Base-by-base conservation (phyloP, 2,888 invertebrate species). In the Lacanobia oleracea region DNA sequence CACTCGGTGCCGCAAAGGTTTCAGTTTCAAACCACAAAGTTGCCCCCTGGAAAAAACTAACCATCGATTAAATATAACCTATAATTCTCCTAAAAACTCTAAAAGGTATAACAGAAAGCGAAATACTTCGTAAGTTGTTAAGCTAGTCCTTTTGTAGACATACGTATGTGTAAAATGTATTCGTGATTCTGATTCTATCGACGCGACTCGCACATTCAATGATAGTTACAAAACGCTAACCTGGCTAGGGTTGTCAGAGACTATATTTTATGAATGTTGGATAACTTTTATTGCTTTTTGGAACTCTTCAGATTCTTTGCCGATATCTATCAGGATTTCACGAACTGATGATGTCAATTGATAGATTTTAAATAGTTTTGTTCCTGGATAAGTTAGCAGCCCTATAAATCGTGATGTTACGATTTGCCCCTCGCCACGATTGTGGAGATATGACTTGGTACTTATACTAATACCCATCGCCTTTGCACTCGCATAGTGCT, bases 181-280 rank as follows among this genome's bases (percentile, higher is more conserved):
- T 92, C 93, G 91, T 93, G 93, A 91, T 92, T 88, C 83, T 83
- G 92, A 93, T 93, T 90, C 87, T 91, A 93, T 93, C 93, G 86
- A 88, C 80, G 77, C 86, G 81, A 85, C 88, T 87, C 81, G 85
- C 86, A 88, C 88, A 88, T 90, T 89, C 86, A 89, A 86, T 86
- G 86, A 90, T 88, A 87, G 87, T 88, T 88, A 86, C 88, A 89
- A 90, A 89, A 87, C 75, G 81, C 78, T 77, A 76, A 66, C 66
- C 70, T 86, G 84, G 84, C 68, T 86, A 84, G 84, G 85, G 88
- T 85, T 87, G 87, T 56, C 81, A 48, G 23, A 51, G 23, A 16
- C n/a, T 37, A 45, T 18, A 75, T 75, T 33, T 57, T 37, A 51
- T 61, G 43, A 18, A 54, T 50, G 14, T 75, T 57, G 23, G 14